A percentile compares a stretch with the other conserved stretches of the same genome.
Conservation (phyloP, 2,113 vertebrate genomes). For the Psilopsiagon aurifrons region DNA sequence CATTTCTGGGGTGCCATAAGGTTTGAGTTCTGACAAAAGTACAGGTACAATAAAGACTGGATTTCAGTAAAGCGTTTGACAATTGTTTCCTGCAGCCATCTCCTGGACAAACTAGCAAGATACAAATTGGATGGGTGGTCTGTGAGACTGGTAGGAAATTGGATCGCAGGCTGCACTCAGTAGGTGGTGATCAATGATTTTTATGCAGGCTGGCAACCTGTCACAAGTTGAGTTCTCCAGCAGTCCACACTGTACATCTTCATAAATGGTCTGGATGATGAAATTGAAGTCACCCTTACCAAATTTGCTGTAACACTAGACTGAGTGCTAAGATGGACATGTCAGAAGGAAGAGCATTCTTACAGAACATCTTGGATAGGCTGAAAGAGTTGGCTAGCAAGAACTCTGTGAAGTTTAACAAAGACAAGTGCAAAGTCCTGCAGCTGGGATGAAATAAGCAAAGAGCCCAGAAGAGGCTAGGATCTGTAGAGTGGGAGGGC, state of each 20-base stretch:
- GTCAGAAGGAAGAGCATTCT: not conserved
- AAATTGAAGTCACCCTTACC: not conserved
- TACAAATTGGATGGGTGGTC: not conserved
- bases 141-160: not conserved
- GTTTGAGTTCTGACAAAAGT: not conserved
- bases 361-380: not conserved
- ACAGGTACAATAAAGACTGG: not conserved
- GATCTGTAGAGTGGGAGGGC: not conserved
- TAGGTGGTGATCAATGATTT: not conserved
- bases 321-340: not conserved
- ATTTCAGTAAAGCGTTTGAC: not conserved
- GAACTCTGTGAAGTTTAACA: not conserved
- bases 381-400: not conserved
- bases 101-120: not conserved
- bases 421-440: not conserved
- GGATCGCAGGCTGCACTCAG: fast-evolving
- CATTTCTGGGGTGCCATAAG: not conserved
- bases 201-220: not conserved
- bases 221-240: not conserved
- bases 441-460: not conserved
- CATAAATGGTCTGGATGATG: not conserved
- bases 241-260: not conserved
- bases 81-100: not conserved
- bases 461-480: not conserved
- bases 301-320: not conserved